These are phyloP conservation scores for Oncorhynchus mykiss DNA, from an alignment of 2,113 vertebrate genomes.

Conservation along the genomic window DNA sequence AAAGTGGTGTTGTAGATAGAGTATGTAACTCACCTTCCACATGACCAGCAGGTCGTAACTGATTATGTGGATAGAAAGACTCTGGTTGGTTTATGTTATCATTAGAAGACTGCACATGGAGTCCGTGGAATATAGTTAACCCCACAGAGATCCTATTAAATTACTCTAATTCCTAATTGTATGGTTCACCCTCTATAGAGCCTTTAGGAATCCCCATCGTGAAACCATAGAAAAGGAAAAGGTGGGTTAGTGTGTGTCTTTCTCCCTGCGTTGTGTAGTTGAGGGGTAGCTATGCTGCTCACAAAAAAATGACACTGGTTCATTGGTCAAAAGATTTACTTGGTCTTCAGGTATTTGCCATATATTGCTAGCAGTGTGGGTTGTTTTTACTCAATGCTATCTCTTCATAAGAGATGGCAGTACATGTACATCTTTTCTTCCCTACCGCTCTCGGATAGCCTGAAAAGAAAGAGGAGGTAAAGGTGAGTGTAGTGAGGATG, in stretches of 20 bases:
- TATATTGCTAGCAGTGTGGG: no score
- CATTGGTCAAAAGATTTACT: no score
- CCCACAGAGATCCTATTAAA: not conserved
- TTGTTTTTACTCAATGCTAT: not conserved
- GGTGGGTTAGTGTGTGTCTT: constrained; percentile 47
- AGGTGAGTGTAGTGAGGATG: constrained; percentile 32
- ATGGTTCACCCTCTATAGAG: not conserved
- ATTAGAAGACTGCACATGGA: no score
- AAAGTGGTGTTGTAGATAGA: not conserved
- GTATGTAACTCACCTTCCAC: not conserved
- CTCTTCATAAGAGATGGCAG: not conserved
- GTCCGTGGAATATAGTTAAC: not conserved
- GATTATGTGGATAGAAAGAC: constrained; percentile 36
- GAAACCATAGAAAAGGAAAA: constrained; percentile 28
- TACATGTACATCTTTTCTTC: not conserved
- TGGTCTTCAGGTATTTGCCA: no score
- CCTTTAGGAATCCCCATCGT: not conserved
- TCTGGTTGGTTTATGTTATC: constrained; percentile 40
- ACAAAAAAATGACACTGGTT: no score
- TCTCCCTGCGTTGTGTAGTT: not conserved
- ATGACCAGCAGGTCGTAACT: constrained; percentile 29
- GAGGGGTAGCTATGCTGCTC: no score
- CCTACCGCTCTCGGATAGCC: constrained; percentile 9
- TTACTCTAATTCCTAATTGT: no score
- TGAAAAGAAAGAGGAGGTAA: constrained; percentile 50